phyloP scores from a whole-genome alignment of 2,888 invertebrate genomes.

The Lepidonotus clava region DNA sequence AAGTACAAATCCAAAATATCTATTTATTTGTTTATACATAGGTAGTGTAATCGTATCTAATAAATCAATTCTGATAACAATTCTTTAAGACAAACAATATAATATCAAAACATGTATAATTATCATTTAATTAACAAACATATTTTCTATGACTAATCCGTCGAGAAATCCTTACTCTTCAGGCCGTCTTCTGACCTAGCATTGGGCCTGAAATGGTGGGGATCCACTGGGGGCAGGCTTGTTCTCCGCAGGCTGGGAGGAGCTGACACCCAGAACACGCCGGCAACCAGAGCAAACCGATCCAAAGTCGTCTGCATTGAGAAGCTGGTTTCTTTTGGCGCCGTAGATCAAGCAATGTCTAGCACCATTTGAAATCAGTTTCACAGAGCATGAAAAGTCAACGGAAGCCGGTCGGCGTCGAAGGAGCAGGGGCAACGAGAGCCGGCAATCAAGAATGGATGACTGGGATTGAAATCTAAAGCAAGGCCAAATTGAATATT shows the following conservation, averaged over 20 bases:
- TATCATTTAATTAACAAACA: too few relatives aligned
- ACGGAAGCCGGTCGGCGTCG: not conserved
- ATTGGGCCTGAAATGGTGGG: not conserved
- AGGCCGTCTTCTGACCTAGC: constrained; percentile 1
- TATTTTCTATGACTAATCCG: constrained; percentile 18
- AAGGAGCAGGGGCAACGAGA: not conserved
- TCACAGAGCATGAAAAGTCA: constrained; percentile 28
- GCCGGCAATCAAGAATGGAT: too few relatives aligned
- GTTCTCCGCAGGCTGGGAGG: not conserved
- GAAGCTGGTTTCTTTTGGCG: constrained; percentile 51
- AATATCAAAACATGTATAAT: too few relatives aligned
- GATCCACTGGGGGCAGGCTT: not conserved
- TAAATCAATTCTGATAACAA: too few relatives aligned
- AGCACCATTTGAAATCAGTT: constrained; percentile 80
- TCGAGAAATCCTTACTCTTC: constrained; percentile 22
- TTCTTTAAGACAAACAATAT: too few relatives aligned
- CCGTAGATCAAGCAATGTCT: constrained; percentile 65
- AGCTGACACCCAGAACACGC: too few relatives aligned
- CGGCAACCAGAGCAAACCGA: not conserved
- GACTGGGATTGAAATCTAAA: too few relatives aligned
- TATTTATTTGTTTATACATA: too few relatives aligned
- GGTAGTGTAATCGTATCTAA: too few relatives aligned
- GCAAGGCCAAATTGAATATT: not conserved
- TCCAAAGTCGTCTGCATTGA: not conserved
- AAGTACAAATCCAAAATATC: too few relatives aligned